phyloP scores from a whole-genome alignment of 2,888 invertebrate species.

The Xanthostigma xanthostigma region DNA sequence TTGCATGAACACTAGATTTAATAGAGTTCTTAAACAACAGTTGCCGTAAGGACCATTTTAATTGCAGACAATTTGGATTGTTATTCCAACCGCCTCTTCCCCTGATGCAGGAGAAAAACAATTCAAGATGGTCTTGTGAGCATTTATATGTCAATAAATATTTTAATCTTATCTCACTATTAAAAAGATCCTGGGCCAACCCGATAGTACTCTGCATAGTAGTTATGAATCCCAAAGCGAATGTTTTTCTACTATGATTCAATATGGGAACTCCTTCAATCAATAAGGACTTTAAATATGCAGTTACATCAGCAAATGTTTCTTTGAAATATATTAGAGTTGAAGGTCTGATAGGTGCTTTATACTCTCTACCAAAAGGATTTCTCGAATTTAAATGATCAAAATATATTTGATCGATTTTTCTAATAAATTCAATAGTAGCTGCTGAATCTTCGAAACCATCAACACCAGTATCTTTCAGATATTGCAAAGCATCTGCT shows the following conservation, averaged over 20 bases:
- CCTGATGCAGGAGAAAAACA: constrained; percentile 8
- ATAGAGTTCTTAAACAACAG: constrained; percentile 6
- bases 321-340: no score
- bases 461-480: neutral
- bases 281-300: no score
- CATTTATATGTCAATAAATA: constrained; percentile 4
- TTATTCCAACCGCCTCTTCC: constrained; percentile 8
- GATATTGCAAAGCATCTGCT: constrained; percentile 7
- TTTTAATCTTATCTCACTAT: no score
- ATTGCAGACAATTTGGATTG: constrained; percentile 7
- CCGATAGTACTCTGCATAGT: no score
- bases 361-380: constrained; percentile 13
- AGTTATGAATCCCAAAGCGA: no score
- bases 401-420: constrained; percentile 12
- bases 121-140: constrained; percentile 8
- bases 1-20: constrained; percentile 5
- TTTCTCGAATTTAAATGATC: constrained; percentile 15
- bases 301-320: no score
- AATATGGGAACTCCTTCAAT: no score
- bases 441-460: constrained; percentile 10
- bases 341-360: constrained; percentile 11
- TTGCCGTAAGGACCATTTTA: constrained; percentile 7
- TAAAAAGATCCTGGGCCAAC: no score
- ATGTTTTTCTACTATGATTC: no score
- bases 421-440: constrained; percentile 14